Conservation (phyloP, 2,888 invertebrate genomes). For the Melangyna quadrimaculata region DNA sequence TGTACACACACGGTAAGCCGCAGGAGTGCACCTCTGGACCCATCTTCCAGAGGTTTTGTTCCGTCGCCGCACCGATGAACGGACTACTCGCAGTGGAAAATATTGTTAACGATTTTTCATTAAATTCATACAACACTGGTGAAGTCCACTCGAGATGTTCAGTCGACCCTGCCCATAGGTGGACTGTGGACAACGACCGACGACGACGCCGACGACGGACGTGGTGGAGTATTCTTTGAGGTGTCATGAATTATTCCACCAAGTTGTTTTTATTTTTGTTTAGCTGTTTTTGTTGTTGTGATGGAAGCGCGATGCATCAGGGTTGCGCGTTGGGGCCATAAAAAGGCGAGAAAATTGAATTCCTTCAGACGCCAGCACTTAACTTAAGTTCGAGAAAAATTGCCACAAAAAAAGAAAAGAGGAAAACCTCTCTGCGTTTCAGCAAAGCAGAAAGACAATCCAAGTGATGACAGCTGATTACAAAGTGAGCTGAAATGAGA, state of each 20-base stretch:
- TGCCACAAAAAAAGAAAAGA: conserved; percentile 19
- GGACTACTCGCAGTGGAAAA: conserved; percentile 41
- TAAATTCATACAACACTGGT: conserved; percentile 61
- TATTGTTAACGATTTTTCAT: conserved; percentile 70
- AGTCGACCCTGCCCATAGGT: conserved; percentile 65
- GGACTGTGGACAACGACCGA: too few relatives aligned
- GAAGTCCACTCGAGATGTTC: conserved; percentile 37
- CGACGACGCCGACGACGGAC: background rate
- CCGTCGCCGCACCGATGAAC: background rate
- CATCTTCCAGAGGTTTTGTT: background rate
- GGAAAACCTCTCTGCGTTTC: conserved; percentile 29
- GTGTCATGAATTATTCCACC: conserved; percentile 70
- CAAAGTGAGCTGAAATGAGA: conserved; percentile 63
- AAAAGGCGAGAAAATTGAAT: conserved; percentile 71
- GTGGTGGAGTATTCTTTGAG: conserved; percentile 29
- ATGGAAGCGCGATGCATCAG: conserved; percentile 15
- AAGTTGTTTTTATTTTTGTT: conserved; percentile 29
- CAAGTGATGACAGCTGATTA: conserved; percentile 67
- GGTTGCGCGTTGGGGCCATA: conserved; percentile 65
- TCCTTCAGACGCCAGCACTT: conserved; percentile 67
- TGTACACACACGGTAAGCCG: conserved; percentile 30
- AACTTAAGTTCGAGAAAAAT: conserved; percentile 48
- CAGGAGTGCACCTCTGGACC: conserved; percentile 55
- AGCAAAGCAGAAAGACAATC: conserved; percentile 27
- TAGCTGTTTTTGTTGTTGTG: background rate